Conservation (phyloP, 2,113 vertebrate species). For the Etia nguti region DNA sequence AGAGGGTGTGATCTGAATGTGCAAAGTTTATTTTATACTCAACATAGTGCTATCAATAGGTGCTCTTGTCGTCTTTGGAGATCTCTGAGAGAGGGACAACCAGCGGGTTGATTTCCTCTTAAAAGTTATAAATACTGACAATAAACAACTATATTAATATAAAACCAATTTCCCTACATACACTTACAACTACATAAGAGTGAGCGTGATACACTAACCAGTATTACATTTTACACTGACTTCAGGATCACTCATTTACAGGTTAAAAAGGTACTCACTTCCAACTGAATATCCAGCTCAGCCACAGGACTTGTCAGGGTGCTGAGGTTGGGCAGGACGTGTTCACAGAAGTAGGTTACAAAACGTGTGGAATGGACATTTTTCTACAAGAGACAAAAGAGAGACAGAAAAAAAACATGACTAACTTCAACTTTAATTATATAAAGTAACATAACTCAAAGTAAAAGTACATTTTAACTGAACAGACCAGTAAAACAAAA, state of each 20-base stretch:
- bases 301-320: constrained; percentile 88
- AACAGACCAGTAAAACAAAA: not conserved
- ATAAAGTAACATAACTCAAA: not conserved
- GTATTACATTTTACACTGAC: not conserved
- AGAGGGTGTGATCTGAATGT: not conserved
- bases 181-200: not conserved
- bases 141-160: not conserved
- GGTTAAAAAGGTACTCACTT: constrained; percentile 75
- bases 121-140: not conserved
- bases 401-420: not conserved
- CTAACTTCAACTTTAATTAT: not conserved
- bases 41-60: not conserved
- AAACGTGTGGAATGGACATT: constrained; percentile 98
- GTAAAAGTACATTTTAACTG: not conserved
- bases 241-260: not conserved
- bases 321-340: constrained; percentile 91
- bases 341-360: constrained; percentile 96
- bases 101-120: not conserved
- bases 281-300: constrained; percentile 93
- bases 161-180: not conserved
- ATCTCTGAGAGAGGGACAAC: not conserved
- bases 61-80: not conserved
- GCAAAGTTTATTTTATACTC: too few species aligned
- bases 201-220: not conserved
- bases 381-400: constrained; percentile 77